Conservation (phyloP, 2,113 vertebrate species). For the Phoenicopterus ruber region DNA sequence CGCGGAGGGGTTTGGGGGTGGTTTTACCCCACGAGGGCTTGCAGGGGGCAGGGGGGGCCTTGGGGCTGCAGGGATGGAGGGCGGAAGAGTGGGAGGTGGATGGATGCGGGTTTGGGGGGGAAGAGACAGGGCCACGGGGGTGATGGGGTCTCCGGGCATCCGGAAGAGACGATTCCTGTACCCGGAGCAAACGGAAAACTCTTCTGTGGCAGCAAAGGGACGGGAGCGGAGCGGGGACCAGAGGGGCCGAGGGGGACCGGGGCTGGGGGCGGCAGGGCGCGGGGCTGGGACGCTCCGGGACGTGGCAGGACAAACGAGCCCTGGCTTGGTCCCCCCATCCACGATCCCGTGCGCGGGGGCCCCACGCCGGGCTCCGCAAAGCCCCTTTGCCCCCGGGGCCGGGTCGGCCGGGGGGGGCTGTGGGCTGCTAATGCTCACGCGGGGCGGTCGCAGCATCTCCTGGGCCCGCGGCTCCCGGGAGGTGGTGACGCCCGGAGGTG, state of each 20-base stretch:
- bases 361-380: neutral
- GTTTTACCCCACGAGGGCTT: neutral
- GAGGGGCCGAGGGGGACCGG: no score
- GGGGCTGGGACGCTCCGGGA: neutral
- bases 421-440: rapidly evolving
- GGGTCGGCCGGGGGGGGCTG: neutral
- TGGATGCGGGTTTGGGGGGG: neutral
- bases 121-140: neutral
- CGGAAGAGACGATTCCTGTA: rapidly evolving
- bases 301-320: neutral
- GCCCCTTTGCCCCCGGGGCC: neutral
- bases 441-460: neutral
- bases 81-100: neutral
- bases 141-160: neutral
- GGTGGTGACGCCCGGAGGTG: rapidly evolving
- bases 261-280: neutral
- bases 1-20: neutral
- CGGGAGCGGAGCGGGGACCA: neutral
- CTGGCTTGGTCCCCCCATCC: no score
- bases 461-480: no score
- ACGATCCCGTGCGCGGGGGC: rapidly evolving
- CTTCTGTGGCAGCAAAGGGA: neutral
- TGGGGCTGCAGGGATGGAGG: neutral
- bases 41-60: rapidly evolving
- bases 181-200: neutral